Conservation (phyloP, 2,888 invertebrate genomes). For the Drosophila nigricruria region DNA sequence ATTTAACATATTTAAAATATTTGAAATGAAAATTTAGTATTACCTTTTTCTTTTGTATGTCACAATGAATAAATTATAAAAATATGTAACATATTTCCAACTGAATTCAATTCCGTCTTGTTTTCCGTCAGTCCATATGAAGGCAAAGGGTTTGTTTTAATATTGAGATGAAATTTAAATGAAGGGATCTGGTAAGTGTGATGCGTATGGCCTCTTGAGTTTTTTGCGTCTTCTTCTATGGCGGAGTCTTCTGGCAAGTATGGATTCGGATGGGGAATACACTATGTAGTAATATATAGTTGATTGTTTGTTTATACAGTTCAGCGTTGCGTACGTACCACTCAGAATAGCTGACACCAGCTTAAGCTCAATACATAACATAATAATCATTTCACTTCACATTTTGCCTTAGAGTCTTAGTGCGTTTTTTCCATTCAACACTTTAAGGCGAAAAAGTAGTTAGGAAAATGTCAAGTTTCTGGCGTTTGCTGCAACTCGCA, state of each 20-base stretch:
- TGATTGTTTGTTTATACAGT: no score
- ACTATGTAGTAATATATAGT: no score
- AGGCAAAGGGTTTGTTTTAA: no score
- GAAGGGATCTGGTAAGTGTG: no score
- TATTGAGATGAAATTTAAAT: no score
- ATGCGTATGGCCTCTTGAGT: no score
- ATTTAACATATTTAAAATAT: background rate
- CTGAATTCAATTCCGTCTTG: no score
- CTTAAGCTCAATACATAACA: background rate
- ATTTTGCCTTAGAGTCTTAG: background rate
- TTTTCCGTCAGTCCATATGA: no score
- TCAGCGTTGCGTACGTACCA: no score
- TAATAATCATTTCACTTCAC: background rate
- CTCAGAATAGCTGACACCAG: background rate
- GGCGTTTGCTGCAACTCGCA: slow-evolving; percentile 16
- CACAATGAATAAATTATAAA: background rate
- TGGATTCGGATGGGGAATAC: no score
- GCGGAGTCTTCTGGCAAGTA: no score
- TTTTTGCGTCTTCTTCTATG: no score
- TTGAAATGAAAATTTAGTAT: background rate
- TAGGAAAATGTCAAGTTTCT: slow-evolving; percentile 52
- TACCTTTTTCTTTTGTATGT: background rate
- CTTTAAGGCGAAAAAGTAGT: slow-evolving; percentile 6
- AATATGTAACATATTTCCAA: background rate
- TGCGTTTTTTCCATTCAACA: slow-evolving; percentile 1